phyloP scores from a whole-genome alignment of 2,113 vertebrate genomes.

The Xiphophorus maculatus region DNA sequence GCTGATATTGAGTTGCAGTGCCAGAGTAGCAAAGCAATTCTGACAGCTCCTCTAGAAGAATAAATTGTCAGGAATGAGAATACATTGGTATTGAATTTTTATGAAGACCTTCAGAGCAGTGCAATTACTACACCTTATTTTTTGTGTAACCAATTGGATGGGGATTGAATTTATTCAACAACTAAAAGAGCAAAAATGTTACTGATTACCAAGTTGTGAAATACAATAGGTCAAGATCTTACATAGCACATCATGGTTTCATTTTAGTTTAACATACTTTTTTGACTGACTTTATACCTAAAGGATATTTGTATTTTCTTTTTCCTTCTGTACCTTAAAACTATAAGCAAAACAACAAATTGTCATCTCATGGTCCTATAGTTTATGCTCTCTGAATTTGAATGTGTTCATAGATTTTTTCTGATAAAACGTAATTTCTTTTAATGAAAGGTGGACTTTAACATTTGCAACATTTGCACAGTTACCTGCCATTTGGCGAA shows the following conservation, averaged over 20 bases:
- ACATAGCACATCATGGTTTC: neutral
- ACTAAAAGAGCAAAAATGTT: neutral
- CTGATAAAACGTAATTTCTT: too few species aligned
- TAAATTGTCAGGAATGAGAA: conserved; percentile 45
- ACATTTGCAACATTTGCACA: too few species aligned
- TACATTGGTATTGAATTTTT: conserved; percentile 64
- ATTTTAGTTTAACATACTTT: neutral
- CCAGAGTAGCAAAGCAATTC: conserved; percentile 47
- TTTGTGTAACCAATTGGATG: conserved; percentile 24
- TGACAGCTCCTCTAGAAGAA: conserved; percentile 60
- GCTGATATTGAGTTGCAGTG: conserved; percentile 52
- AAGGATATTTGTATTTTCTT: too few species aligned
- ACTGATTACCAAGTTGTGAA: conserved; percentile 6
- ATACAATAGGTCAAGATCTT: neutral
- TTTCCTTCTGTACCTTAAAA: too few species aligned
- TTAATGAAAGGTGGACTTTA: too few species aligned
- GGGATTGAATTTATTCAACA: conserved; percentile 32
- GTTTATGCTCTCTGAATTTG: too few species aligned
- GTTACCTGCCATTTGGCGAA: too few species aligned
- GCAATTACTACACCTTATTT: conserved; percentile 54
- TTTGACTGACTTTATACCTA: neutral
- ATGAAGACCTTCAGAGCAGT: conserved; percentile 47
- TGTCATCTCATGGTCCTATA: too few species aligned
- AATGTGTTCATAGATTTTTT: too few species aligned
- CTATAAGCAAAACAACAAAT: too few species aligned